phyloP scores from a whole-genome alignment of 2,888 invertebrate species.

The Chromoteleia sp. region DNA sequence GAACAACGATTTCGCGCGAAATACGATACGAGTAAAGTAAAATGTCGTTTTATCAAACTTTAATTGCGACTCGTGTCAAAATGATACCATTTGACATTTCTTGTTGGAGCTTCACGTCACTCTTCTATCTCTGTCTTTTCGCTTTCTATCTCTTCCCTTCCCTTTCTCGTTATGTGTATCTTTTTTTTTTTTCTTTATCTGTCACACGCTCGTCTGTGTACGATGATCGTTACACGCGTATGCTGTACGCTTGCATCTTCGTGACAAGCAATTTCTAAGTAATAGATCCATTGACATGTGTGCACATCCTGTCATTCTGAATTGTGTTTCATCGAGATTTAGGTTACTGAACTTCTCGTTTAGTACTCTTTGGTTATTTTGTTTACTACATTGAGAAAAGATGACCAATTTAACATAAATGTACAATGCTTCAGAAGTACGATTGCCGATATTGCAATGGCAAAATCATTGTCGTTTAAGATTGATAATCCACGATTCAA shows the following conservation, averaged over 20 bases:
- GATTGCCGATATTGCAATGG: no score
- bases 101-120: conserved; percentile 41
- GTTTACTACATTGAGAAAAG: conserved; percentile 5
- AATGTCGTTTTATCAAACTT: not conserved
- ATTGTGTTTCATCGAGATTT: conserved; percentile 61
- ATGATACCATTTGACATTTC: conserved; percentile 22
- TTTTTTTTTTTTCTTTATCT: conserved; percentile 30
- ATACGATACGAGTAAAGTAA: not conserved
- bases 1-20: no score
- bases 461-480: not conserved
- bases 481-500: no score
- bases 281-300: conserved; percentile 65
- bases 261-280: conserved; percentile 63
- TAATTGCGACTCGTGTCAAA: conserved; percentile 25
- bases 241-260: conserved; percentile 49
- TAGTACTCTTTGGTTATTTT: conserved; percentile 26
- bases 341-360: conserved; percentile 55
- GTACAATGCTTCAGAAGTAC: no score
- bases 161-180: no score
- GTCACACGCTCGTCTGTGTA: conserved; percentile 11
- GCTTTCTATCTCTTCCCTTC: no score
- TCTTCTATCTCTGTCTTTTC: no score
- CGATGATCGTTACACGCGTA: not conserved
- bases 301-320: conserved; percentile 64
- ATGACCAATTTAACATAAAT: not conserved